Evolutionary conservation across 2,113 vertebrate species (phyloP).

Genomic region (Elgaria multicarinata): DNA sequence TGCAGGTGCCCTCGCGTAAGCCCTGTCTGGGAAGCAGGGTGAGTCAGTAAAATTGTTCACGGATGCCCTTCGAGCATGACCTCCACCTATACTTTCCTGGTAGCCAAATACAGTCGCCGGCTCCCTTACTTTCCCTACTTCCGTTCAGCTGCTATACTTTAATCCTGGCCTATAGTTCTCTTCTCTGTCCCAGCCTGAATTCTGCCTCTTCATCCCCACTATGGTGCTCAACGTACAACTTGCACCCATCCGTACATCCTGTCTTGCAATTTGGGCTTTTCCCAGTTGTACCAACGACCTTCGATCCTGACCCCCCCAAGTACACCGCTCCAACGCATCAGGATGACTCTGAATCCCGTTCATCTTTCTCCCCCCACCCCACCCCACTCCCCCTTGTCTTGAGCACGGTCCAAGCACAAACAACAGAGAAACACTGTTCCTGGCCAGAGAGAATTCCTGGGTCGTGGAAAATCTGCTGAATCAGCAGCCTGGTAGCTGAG

Average conservation of each 20-base stretch:
- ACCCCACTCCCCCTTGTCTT: neutral
- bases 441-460: slow-evolving; percentile 26
- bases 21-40: neutral
- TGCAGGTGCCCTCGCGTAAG: neutral
- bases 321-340: neutral
- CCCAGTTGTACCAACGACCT: neutral
- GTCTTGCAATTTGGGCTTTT: neutral
- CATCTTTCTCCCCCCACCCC: neutral
- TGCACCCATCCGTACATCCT: neutral
- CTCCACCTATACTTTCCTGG: neutral
- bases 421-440: slow-evolving; percentile 30
- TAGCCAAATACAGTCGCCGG: neutral
- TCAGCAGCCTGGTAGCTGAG: slow-evolving; percentile 7
- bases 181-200: neutral
- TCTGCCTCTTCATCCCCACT: no score
- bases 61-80: neutral
- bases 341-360: neutral
- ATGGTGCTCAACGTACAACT: no score
- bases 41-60: neutral
- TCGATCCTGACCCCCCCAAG: neutral
- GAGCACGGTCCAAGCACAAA: slow-evolving; percentile 9
- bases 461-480: slow-evolving; percentile 38
- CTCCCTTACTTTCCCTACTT: neutral
- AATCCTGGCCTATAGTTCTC: neutral
- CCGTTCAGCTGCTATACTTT: neutral